Evolutionary conservation across 2,888 invertebrate genomes (phyloP), one percentile per base, ranked within the genome.

Genomic region (Meliscaeva auricollis): DNA sequence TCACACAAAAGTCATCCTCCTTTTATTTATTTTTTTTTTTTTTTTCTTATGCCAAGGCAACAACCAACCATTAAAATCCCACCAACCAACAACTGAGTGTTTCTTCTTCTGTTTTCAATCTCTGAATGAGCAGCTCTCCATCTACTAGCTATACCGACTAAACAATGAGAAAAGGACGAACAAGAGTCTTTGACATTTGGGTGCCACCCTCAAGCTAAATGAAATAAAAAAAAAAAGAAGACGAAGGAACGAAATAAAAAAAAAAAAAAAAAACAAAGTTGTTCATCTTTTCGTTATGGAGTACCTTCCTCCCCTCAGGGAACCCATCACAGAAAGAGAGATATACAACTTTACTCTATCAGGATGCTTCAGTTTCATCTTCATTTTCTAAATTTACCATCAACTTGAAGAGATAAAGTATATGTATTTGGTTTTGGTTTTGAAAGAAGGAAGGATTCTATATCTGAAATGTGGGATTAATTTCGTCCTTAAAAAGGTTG

Each of bases 141-240:
- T 35, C 44, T 13, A 32, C n/a, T n/a, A n/a, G n/a, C n/a, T n/a
- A n/a, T n/a, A n/a, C n/a, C n/a, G 9, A 9, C 2, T 3, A 7
- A 26, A 58, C 68, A 69, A 68, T 62, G 68, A 85, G 76, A 80
- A 72, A 72, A 80, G 79, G 79, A 85, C 80, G 81, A 81, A 81
- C 76, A 72, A 85, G 9, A 56, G 76, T 64, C 72, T 85, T 85
- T 85, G 85, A 85, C 85, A 81, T 85, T 85, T 85, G 85, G 85
- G 85, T 85, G 81, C 80, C 85, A 85, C 85, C 85, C 85, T 83
- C 78, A 74, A 74, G 81, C 77, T 22, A 76, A 85, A 73, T 9
- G 26, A 46, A 69, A 72, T 5, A 68, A 50, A 35, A 54, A 17
- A 48, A 69, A 70, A 15, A 30, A 46, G 50, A 62, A 35, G 13